Base-by-base conservation (phyloP, 2,888 invertebrate genomes). In the Troilus luridus region DNA sequence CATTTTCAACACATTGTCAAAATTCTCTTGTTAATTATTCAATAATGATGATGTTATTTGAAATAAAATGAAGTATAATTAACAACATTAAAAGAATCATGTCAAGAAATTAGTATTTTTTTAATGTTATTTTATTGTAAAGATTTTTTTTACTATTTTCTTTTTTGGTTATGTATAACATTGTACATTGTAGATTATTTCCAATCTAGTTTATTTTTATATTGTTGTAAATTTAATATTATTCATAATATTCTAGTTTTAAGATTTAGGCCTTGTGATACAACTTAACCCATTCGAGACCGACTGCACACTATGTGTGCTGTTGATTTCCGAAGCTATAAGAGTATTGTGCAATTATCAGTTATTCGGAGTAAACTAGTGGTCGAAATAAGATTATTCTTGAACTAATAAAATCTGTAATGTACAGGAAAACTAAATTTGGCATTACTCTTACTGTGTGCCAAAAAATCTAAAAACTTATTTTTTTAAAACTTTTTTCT, bases 201-300 rank as follows among this genome's bases (percentile, higher is more conserved):
- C 19, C 72, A 77, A 17, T 77, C 72, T 77, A 77, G 72, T 77
- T 77, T 77, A 77, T 77, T 77, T 77, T 77, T 77, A 77, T 77
- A 77, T 77, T 77, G 67, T 67, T 67, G 72, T 77, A 77, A 77
- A 77, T 77, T 77, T 77, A 77, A 77, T 77, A 77, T 77, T 77
- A 77, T 41, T 77, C 72, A 14, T 77, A 77, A 41, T 77, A 9
- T 77, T 77, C 19, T 77, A 77, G 72, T 77, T 77, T 27, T 77
- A 77, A 77, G 72, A 41, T 77, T 77, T 77, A 77, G 72, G 72
- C 72, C 24, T 77, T 77, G 72, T 77, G 72, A 77, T 77, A 77
- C 27, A 77, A 77, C 41, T 19, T 77, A 77, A n/a, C n/a, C n/a
- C n/a, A 41, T 41, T 41, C 41, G 41, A 41, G 41, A 41, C 41